phyloP scores from a whole-genome alignment of 2,113 vertebrate species.

The Lontra canadensis region DNA sequence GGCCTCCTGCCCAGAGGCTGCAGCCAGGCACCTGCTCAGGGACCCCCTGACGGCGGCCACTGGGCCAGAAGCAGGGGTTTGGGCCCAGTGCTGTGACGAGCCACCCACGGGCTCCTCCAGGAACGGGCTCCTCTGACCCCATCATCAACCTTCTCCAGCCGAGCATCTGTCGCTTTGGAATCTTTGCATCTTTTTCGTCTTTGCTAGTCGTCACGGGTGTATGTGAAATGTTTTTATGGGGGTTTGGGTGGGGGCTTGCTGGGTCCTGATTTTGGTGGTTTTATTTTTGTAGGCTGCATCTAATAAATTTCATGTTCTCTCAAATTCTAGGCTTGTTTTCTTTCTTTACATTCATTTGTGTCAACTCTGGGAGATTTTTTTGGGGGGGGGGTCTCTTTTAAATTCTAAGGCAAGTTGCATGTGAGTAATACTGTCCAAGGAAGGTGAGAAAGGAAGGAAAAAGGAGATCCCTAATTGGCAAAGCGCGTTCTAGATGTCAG shows the following conservation, averaged over 20 bases:
- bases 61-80: not conserved
- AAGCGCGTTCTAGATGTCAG: not conserved
- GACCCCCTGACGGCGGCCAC: not conserved
- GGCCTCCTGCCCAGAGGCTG: not conserved
- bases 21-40: not conserved
- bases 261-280: not conserved
- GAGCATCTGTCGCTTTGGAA: not conserved
- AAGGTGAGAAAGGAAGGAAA: not conserved
- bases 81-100: not conserved
- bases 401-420: not conserved
- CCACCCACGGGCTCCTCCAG: not conserved
- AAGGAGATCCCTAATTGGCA: too few species aligned
- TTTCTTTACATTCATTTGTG: conserved; percentile 18
- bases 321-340: not conserved
- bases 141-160: not conserved
- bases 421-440: not conserved
- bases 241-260: not conserved
- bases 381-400: not conserved
- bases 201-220: not conserved
- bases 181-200: not conserved
- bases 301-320: conserved; percentile 61
- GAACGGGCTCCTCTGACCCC: not conserved
- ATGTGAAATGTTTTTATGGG: not conserved
- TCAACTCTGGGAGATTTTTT: not conserved
- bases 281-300: conserved; percentile 31